phyloP scores from a whole-genome alignment of 2,797 vertebrate species.

The Phrynocephalus vlangalii region DNA sequence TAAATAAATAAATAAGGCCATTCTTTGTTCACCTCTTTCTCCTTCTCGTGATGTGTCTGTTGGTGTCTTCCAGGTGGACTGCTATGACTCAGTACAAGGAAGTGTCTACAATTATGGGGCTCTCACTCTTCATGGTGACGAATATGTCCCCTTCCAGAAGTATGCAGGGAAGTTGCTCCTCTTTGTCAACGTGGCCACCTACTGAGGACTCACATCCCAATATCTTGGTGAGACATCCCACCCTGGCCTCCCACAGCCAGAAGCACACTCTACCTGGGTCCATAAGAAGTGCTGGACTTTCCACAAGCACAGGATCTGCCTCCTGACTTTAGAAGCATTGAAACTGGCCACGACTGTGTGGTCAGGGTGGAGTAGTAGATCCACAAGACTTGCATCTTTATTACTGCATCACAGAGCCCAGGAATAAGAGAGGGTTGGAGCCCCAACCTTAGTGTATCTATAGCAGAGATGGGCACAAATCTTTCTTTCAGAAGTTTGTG shows the following conservation, averaged over 20 bases:
- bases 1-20: too few species aligned
- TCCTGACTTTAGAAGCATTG: neutral
- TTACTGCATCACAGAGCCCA: neutral
- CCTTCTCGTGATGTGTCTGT: neutral
- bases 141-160: slow-evolving; percentile 80
- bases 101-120: slow-evolving; percentile 86
- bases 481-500: too few species aligned
- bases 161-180: slow-evolving; percentile 86
- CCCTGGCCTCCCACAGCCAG: rapidly evolving
- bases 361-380: neutral
- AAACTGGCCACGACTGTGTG: neutral
- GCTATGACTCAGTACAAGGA: slow-evolving; percentile 75
- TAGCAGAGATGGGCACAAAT: too few species aligned
- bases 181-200: slow-evolving; percentile 92
- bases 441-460: neutral
- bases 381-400: neutral
- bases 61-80: slow-evolving; percentile 72
- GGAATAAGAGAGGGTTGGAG: neutral
- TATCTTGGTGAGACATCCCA: slow-evolving; percentile 84
- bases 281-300: neutral
- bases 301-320: neutral
- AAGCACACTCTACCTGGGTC: neutral
- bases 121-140: slow-evolving; percentile 78
- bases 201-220: slow-evolving; percentile 89
- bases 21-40: neutral